Conservation (phyloP, 2,113 vertebrate species). For the Gobio gobio region DNA sequence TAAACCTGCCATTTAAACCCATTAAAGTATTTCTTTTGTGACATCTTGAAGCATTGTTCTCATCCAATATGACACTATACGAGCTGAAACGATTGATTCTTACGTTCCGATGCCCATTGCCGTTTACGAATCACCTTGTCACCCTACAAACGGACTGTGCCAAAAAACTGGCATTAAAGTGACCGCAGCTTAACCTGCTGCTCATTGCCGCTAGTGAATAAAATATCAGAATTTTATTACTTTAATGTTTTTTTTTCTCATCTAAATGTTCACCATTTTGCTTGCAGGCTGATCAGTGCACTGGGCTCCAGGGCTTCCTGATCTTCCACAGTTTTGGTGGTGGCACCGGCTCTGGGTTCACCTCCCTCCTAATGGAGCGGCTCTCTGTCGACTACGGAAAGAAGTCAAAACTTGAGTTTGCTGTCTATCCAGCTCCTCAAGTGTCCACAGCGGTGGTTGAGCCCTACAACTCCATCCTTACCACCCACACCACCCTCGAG, state of each 20-base stretch:
- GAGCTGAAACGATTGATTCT: no score
- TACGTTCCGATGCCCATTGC: no score
- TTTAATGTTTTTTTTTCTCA: background rate
- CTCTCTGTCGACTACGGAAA: constrained; percentile 83
- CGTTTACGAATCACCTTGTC: no score
- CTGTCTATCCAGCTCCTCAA: constrained; percentile 77
- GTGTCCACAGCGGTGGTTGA: constrained; percentile 86
- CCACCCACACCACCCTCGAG: constrained; percentile 81
- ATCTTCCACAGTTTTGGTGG: constrained; percentile 81
- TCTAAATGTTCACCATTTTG: background rate
- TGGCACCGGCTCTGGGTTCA: constrained; percentile 82
- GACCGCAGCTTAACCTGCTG: no score
- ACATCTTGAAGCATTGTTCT: no score
- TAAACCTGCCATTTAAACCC: no score
- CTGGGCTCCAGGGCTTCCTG: constrained; percentile 79
- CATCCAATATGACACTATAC: no score
- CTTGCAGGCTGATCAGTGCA: constrained; percentile 45
- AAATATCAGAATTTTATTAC: background rate
- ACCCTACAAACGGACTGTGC: no score
- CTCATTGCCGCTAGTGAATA: no score
- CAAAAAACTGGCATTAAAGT: no score
- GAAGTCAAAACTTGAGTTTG: constrained; percentile 83
- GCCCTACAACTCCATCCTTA: constrained; percentile 86
- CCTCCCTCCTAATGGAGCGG: constrained; percentile 79
- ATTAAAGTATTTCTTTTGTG: no score